These are phyloP conservation scores for Cephalopholis sonnerati DNA, from an alignment of 2,113 vertebrate species.

Conservation along the genomic window DNA sequence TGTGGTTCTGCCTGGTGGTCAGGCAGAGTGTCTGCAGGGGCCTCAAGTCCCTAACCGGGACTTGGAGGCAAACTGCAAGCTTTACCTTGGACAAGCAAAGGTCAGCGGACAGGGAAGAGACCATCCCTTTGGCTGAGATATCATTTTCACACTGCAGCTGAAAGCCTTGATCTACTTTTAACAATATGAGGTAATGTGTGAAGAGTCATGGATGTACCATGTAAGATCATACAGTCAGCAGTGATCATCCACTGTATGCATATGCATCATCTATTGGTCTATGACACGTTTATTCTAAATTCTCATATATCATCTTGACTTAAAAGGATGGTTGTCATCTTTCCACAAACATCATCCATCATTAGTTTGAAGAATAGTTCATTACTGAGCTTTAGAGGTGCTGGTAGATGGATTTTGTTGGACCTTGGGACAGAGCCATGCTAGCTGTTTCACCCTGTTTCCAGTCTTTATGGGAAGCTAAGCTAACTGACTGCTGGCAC, in stretches of 20 bases:
- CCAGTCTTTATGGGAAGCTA: neutral
- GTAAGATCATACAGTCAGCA: neutral
- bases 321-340: neutral
- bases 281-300: too few relatives aligned
- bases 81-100: constrained; percentile 57
- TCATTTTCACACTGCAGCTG: constrained; percentile 21
- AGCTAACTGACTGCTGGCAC: neutral
- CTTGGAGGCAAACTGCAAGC: constrained; percentile 32
- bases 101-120: constrained; percentile 42
- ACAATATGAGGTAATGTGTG: constrained; percentile 20
- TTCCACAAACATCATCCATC: too few relatives aligned
- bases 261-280: neutral
- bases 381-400: neutral
- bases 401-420: neutral
- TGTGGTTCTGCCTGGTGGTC: constrained; percentile 60
- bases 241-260: neutral
- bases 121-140: constrained; percentile 30
- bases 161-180: constrained; percentile 42
- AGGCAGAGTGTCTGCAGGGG: constrained; percentile 40
- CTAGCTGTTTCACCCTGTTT: neutral
- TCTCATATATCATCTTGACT: neutral
- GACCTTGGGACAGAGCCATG: neutral
- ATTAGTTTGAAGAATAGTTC: neutral
- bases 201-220: constrained; percentile 10
- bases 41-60: constrained; percentile 41